A percentile compares a stretch with the other conserved stretches of the same genome.
phyloP scores from a whole-genome alignment of 2,113 vertebrate species.

The Pollachius pollachius region DNA sequence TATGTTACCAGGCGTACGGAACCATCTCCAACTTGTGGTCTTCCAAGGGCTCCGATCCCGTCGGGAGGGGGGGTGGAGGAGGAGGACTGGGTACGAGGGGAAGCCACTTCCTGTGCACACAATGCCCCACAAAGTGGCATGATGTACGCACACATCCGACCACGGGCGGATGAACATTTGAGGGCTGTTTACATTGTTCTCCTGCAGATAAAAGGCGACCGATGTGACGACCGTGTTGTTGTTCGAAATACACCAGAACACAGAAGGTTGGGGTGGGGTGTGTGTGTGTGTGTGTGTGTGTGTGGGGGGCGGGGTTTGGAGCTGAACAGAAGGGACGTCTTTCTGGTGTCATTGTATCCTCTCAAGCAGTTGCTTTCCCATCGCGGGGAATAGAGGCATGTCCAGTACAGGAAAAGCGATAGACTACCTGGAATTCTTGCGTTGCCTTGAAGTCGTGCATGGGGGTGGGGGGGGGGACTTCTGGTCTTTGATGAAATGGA shows the following conservation, averaged over 20 bases:
- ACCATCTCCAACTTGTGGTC: conserved; percentile 45
- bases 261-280: not conserved
- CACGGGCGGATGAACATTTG: conserved; percentile 63
- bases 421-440: conserved; percentile 58
- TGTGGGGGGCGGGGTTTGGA: not conserved
- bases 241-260: not conserved
- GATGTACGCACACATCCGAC: conserved; percentile 54
- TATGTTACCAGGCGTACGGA: conserved; percentile 50
- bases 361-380: conserved; percentile 49
- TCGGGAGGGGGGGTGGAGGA: not conserved
- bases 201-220: conserved; percentile 63
- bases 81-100: conserved; percentile 43
- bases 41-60: conserved; percentile 54
- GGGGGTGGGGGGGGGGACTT: conserved; percentile 46
- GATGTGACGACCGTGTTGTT: conserved; percentile 45
- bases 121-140: conserved; percentile 49
- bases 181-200: conserved; percentile 64
- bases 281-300: too few relatives aligned
- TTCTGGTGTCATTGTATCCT: conserved; percentile 55
- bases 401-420: conserved; percentile 54
- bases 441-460: conserved; percentile 56
- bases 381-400: conserved; percentile 41
- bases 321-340: conserved; percentile 45
- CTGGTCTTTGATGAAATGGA: conserved; percentile 64
- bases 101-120: conserved; percentile 57